phyloP scores from a whole-genome alignment of 2,113 vertebrate genomes.

The Uria lomvia region DNA sequence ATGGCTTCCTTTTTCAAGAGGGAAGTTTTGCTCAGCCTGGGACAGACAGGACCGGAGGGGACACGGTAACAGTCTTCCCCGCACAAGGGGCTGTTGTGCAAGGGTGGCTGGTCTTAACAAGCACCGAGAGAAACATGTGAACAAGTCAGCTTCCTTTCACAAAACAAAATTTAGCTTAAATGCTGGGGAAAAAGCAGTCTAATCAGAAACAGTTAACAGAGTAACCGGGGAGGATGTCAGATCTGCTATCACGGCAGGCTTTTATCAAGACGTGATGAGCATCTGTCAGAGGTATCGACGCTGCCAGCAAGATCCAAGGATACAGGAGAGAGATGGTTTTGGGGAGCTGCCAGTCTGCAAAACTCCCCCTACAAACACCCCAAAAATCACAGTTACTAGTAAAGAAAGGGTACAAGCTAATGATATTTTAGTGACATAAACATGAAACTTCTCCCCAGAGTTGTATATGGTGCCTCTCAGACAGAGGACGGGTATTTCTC shows the following conservation, averaged over 20 bases:
- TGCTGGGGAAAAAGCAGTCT: not conserved
- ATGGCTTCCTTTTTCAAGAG: not conserved
- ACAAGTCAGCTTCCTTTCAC: not conserved
- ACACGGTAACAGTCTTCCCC: not conserved
- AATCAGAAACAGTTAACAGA: not conserved
- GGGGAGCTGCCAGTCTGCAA: accelerated
- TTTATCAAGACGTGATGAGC: not conserved
- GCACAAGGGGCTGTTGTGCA: accelerated
- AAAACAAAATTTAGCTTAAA: not conserved
- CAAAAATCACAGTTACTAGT: accelerated
- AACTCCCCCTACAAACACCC: accelerated
- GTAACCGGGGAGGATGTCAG: not conserved
- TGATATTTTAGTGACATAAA: accelerated
- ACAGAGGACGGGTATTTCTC: accelerated
- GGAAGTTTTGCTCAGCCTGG: not conserved
- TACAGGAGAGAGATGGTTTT: accelerated
- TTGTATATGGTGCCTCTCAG: accelerated
- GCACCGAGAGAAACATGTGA: not conserved
- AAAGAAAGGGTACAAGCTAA: not conserved
- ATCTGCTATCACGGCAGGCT: not conserved
- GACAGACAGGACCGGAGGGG: not conserved
- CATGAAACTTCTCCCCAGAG: not conserved
- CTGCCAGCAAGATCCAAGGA: not conserved
- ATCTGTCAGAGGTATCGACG: not conserved
- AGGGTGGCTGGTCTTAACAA: too few relatives aligned